These are phyloP conservation scores for Notothenia coriiceps DNA, from an alignment of 2,113 vertebrate genomes.

Conservation along the genomic window DNA sequence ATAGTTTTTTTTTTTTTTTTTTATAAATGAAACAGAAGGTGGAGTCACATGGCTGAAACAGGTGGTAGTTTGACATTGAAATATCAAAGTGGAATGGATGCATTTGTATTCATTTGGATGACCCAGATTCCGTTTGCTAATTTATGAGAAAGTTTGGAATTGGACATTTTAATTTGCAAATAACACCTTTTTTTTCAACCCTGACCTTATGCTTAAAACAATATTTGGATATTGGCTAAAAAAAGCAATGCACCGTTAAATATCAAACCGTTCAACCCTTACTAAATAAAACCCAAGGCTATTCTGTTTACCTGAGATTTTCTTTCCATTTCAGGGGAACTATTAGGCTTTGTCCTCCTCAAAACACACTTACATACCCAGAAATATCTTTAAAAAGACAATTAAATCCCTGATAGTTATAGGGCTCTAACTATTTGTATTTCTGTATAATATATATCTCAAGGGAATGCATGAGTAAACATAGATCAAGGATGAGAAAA, in stretches of 20 bases:
- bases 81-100: constrained; percentile 37
- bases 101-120: constrained; percentile 63
- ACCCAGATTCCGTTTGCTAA: constrained; percentile 45
- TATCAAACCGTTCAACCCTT: too few species aligned
- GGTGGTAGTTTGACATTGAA: constrained; percentile 66
- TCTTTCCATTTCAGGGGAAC: not conserved
- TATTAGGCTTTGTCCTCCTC: too few species aligned
- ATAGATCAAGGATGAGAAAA: not conserved
- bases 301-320: not conserved
- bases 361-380: too few species aligned
- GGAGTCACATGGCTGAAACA: constrained; percentile 56
- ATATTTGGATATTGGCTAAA: too few species aligned
- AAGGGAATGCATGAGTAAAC: not conserved
- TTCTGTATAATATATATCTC: not conserved
- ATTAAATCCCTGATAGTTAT: not conserved
- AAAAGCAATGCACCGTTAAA: too few species aligned
- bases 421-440: not conserved
- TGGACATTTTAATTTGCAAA: not conserved
- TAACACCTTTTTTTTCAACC: not conserved
- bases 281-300: not conserved
- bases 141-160: constrained; percentile 11
- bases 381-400: not conserved
- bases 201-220: too few species aligned
- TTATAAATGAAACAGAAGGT: constrained; percentile 47
- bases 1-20: not conserved